Conservation (phyloP, 1,140 invertebrate species). For the Drosophila grimshawi region DNA sequence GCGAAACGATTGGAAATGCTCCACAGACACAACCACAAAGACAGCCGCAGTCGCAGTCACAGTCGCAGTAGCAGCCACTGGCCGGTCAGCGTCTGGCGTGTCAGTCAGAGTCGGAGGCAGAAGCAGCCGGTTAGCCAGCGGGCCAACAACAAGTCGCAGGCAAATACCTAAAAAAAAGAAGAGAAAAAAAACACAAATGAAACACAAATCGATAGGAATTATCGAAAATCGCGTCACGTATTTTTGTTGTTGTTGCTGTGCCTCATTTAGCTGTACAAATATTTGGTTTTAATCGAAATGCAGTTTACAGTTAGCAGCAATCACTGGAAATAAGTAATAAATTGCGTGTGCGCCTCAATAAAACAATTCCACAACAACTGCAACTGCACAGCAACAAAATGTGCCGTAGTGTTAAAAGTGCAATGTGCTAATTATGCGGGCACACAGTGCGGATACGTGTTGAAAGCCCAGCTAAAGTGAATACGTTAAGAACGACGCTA, state of each 20-base stretch:
- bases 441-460: conserved; percentile 70
- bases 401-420: conserved; percentile 57
- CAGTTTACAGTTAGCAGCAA: conserved; percentile 18
- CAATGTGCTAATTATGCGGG: conserved; percentile 79
- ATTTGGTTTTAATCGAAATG: conserved; percentile 42
- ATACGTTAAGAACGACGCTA: conserved; percentile 36
- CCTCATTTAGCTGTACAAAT: conserved; percentile 6
- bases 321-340: conserved; percentile 43
- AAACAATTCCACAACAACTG: not conserved
- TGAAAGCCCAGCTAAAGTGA: conserved; percentile 60
- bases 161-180: not conserved
- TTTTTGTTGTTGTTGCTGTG: not conserved
- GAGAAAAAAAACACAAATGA: conserved; percentile 15
- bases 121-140: conserved; percentile 68
- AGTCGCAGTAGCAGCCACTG: conserved; percentile 23
- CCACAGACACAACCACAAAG: conserved; percentile 43
- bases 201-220: conserved; percentile 77
- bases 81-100: conserved; percentile 64
- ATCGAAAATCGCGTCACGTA: conserved; percentile 49
- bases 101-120: conserved; percentile 55
- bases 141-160: conserved; percentile 62
- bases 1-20: conserved; percentile 81
- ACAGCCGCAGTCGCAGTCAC: conserved; percentile 43
- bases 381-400: conserved; percentile 30
- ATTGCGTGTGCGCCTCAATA: conserved; percentile 32